Conservation (phyloP, 1,140 invertebrate genomes). For the Drosophila sproati region DNA sequence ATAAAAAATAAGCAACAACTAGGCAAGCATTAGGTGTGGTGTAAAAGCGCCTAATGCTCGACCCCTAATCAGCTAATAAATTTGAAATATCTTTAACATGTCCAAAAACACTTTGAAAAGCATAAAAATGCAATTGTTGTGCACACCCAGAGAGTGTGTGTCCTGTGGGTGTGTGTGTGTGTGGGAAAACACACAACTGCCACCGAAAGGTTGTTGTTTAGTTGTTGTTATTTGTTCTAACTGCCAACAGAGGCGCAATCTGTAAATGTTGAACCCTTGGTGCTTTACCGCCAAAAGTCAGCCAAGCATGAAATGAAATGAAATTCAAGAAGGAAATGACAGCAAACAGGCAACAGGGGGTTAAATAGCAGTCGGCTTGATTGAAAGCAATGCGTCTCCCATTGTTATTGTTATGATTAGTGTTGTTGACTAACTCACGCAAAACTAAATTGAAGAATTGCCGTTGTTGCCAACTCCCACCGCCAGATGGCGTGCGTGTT, state of each 20-base stretch:
- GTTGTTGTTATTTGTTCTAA: slow-evolving; percentile 51
- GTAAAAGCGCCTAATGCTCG: slow-evolving; percentile 18
- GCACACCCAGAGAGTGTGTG: slow-evolving; percentile 7
- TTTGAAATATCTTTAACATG: slow-evolving; percentile 58
- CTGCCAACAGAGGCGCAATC: slow-evolving; percentile 60
- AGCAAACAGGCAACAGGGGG: background rate
- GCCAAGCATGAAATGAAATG: slow-evolving; percentile 72
- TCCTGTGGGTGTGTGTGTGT: background rate
- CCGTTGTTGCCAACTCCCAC: slow-evolving; percentile 5
- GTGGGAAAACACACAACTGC: slow-evolving; percentile 51
- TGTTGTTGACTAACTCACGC: slow-evolving; percentile 24
- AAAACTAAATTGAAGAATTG: slow-evolving; percentile 15
- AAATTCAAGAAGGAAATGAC: slow-evolving; percentile 57
- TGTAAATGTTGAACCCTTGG: slow-evolving; percentile 20
- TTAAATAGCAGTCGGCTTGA: background rate
- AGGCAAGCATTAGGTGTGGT: slow-evolving; percentile 21
- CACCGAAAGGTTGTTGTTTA: slow-evolving; percentile 8
- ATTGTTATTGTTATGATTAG: slow-evolving; percentile 62
- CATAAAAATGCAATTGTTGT: slow-evolving; percentile 76
- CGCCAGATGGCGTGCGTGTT: slow-evolving; percentile 66
- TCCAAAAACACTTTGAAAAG: slow-evolving; percentile 73
- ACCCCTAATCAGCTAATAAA: slow-evolving; percentile 58
- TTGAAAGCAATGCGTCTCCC: slow-evolving; percentile 44
- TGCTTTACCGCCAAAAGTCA: slow-evolving; percentile 28
- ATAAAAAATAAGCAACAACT: slow-evolving; percentile 14